Evolutionary conservation across 2,113 vertebrate genomes (phyloP).

Genomic region (Aptenodytes forsteri): DNA sequence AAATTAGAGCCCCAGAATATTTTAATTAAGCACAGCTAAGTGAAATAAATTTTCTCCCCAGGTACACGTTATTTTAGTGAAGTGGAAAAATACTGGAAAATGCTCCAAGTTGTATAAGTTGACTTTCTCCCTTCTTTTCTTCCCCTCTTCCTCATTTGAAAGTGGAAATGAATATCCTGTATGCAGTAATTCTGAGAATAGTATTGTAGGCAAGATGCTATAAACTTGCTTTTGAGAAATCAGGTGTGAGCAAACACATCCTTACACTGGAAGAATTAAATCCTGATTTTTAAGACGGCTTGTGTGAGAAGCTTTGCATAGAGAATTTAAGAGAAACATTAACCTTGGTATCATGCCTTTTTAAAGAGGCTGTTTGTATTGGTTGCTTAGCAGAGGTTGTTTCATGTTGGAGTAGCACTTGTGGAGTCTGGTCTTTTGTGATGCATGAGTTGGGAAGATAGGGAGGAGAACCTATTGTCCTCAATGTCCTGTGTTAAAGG

Average conservation of each 20-base stretch:
- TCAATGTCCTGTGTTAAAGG: neutral
- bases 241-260: neutral
- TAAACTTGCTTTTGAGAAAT: neutral
- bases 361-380: neutral
- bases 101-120: neutral
- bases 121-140: neutral
- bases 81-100: neutral
- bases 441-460: neutral
- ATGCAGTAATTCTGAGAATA: neutral
- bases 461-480: neutral
- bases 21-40: neutral
- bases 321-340: neutral
- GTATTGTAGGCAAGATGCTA: neutral
- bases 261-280: neutral
- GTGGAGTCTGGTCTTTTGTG: neutral
- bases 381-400: neutral
- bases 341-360: neutral
- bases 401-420: neutral
- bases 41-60: neutral
- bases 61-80: neutral
- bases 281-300: neutral
- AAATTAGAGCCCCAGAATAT: neutral
- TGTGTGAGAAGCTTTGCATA: neutral
- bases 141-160: neutral
- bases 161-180: neutral